Percentiles rank a stretch among this genome's conserved stretches.
Evolutionary conservation across 2,888 invertebrate species (phyloP).

Genomic region (Odontocolon sp.): DNA sequence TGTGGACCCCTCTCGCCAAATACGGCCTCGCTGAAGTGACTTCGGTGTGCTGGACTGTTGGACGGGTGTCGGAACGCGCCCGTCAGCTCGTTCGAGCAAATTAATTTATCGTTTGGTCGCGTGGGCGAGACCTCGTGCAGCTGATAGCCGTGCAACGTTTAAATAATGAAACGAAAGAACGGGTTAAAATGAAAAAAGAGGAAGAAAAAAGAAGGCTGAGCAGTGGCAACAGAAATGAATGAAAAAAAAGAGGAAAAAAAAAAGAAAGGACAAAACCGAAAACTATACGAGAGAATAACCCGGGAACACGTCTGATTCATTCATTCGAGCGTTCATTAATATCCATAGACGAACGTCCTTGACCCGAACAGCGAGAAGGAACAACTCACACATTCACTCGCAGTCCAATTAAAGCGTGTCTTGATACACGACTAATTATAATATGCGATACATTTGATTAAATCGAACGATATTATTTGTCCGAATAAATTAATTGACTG

Average conservation of each 20-base stretch:
- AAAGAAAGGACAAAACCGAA: not conserved
- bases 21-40: conserved; percentile 43
- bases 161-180: conserved; percentile 41
- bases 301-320: conserved; percentile 45
- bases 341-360: conserved; percentile 53
- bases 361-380: conserved; percentile 43
- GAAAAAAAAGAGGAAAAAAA: conserved; percentile 3
- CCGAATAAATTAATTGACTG: conserved; percentile 7
- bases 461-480: conserved; percentile 12
- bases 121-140: conserved; percentile 42
- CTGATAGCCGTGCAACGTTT: conserved; percentile 40
- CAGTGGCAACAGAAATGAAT: no score
- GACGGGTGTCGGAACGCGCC: conserved; percentile 25
- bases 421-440: conserved; percentile 32
- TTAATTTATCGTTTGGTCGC: conserved; percentile 53
- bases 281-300: not conserved
- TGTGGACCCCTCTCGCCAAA: conserved; percentile 40
- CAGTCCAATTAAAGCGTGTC: conserved; percentile 48
- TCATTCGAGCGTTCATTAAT: conserved; percentile 51
- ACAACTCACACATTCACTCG: conserved; percentile 31
- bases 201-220: not conserved
- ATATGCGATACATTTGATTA: conserved; percentile 25
- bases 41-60: not conserved
- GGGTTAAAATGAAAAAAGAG: not conserved
- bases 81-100: conserved; percentile 42